Base-by-base conservation (phyloP, 2,113 vertebrate species). In the Forbesichthys papilliferus region DNA sequence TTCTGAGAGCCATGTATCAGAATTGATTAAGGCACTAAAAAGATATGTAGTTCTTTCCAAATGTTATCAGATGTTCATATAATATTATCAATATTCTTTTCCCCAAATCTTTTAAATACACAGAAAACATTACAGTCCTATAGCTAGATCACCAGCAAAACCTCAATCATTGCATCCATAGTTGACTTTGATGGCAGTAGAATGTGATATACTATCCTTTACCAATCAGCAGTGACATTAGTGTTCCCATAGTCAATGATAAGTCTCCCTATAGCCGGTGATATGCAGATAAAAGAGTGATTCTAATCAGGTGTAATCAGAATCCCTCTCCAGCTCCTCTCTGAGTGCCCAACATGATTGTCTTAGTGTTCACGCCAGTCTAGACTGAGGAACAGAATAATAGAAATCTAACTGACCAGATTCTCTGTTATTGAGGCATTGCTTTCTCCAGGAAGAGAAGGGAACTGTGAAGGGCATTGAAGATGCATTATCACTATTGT, bases 241-340 rank as follows among this genome's bases (percentile, higher is more conserved):
- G 46, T 64, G 47, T 59, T 79, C 11, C 46, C 11, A 56, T 42
- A 69, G 58, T 70, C 60, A 69, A 64, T 69, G 70, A 78, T 86
- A 76, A 73, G 46, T 64, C 42, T 59, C 80, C 11, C 46, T 10
- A 56, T 42, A 69, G 58, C 72, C 60, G 67, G 64, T 69, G 70
- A 78, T 86, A 81, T 84, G 77, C 54, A 57, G 52, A 66, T 0
- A 73, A 66, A 73, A 66, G 69, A 66, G 34, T 56, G 66, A 36
- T 64, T 79, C 54, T 76, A 82, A 88, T 88, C 77, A 81, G 51
- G 42, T 33, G 27, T 86, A 86, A 87, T 89, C 85, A 82, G 57
- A 55, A 63, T 46, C 71, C 27, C 20, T 75, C 69, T 66, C 62
- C 12, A 42, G 74, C 64, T 52, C 64, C 58, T 10, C 61, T 33